Evolutionary conservation across 2,797 vertebrate genomes (phyloP).

Genomic region (Catharus ustulatus): DNA sequence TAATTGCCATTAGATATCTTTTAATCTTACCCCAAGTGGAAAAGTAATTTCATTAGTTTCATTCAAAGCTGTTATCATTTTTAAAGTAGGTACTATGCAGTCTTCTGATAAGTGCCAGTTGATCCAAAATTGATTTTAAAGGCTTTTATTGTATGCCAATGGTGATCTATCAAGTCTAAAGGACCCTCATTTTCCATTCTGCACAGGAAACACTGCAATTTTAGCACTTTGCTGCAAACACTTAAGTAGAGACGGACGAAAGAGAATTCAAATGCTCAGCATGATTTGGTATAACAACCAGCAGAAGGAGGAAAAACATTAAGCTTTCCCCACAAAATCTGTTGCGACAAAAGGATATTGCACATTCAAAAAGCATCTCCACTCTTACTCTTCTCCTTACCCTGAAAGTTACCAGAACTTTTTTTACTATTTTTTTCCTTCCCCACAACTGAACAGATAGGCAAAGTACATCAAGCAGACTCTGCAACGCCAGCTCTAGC

Average conservation of each 20-base stretch:
- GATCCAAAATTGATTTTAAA: background rate
- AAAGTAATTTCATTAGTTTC: background rate
- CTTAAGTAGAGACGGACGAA: background rate
- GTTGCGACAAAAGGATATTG: background rate
- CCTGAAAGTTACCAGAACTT: background rate
- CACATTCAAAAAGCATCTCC: background rate
- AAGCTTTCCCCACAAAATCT: background rate
- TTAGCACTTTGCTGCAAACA: background rate
- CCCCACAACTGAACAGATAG: background rate
- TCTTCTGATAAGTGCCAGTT: background rate
- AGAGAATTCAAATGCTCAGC: background rate
- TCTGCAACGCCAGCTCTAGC: background rate
- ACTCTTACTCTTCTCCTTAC: background rate
- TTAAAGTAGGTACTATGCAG: background rate
- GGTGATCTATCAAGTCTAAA: background rate
- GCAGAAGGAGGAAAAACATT: background rate
- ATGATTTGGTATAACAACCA: background rate
- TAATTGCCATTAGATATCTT: background rate
- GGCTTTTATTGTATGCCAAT: background rate
- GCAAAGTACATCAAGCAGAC: background rate
- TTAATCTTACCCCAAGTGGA: background rate
- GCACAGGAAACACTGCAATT: background rate
- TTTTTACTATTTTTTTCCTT: background rate
- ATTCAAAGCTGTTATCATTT: background rate
- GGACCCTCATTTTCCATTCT: background rate